Evolutionary conservation across 2,797 vertebrate species (phyloP), one percentile per base, ranked within the genome.

Genomic region (Paramormyrops hopkinsi): DNA sequence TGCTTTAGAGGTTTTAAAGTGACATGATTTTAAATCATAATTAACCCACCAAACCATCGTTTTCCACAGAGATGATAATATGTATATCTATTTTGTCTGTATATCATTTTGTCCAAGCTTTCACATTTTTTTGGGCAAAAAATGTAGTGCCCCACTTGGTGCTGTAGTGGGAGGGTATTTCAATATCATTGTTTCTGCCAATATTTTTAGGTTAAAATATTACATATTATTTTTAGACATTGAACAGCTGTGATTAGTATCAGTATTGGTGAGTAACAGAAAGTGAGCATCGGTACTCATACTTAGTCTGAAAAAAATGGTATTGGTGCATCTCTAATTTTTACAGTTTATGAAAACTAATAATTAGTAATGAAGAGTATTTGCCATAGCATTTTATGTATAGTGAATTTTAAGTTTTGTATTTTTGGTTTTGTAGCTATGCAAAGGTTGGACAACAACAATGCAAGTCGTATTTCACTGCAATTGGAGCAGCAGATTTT

Each of bases 401-500:
- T 5, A 37, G 25, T 73, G 29, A 73, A 73, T 17, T 14, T 33
- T 37, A 33, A 37, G 29, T 73, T 73, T 73, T 44, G 17, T 89
- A 1, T 69, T 46, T 90, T 17, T 88, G 88, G 86, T 25, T 88
- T 91, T 90, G 88, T 86, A 96, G 95, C 79, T 92, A 91, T 79
- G 69, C 89, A 17, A 88, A 94, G 41, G 84, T 95, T 48, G 22
- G 89, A n/a, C 48, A 48, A 76, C 44, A 0, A 87, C 93, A 92
- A 87, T 96, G 95, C 91, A 92, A 86, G 85, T 93, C 93, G 1
- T 95, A 95, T 90, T 92, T 95, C 53, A 89, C 89, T 0, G 92
- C 93, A 2, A 0, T 93, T 59, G 93, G 94, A 33, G 51, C 29
- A 6, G 94, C 95, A 90, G 94, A 95, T 89, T 94, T 94, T 89